Conservation (phyloP, 1,140 invertebrate genomes). For the Frieseomelitta varia region DNA sequence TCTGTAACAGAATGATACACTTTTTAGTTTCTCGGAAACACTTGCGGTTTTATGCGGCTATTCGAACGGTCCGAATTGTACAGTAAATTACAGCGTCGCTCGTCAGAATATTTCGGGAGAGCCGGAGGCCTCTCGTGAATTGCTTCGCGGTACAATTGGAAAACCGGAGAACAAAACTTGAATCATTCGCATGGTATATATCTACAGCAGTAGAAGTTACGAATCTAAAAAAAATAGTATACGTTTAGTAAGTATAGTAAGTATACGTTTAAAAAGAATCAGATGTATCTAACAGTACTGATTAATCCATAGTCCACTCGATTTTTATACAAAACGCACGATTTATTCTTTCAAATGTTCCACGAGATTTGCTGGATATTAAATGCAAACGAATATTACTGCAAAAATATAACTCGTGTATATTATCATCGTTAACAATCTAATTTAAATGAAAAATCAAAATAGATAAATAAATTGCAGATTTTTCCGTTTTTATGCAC, state of each 20-base stretch:
- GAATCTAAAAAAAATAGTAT: neutral
- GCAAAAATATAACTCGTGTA: neutral
- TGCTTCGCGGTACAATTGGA: neutral
- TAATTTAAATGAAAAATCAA: neutral
- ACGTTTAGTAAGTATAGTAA: too few species aligned
- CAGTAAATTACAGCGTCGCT: constrained; percentile 22
- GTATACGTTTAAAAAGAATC: neutral
- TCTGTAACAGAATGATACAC: constrained; percentile 10
- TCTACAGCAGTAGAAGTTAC: neutral
- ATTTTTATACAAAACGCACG: neutral
- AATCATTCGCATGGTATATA: neutral
- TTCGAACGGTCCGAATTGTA: constrained; percentile 15
- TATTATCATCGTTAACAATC: neutral
- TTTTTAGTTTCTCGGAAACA: constrained; percentile 36
- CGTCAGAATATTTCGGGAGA: constrained; percentile 17
- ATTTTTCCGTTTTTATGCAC: neutral
- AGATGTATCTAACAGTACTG: neutral
- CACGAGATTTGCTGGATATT: neutral
- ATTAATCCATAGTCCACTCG: neutral
- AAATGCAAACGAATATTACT: neutral
- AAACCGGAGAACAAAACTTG: neutral
- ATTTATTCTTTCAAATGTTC: neutral
- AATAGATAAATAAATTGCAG: neutral
- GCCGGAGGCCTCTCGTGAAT: neutral
- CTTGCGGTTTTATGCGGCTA: constrained; percentile 30